Base-by-base conservation (phyloP, 2,113 vertebrate species). In the Albula glossodonta region DNA sequence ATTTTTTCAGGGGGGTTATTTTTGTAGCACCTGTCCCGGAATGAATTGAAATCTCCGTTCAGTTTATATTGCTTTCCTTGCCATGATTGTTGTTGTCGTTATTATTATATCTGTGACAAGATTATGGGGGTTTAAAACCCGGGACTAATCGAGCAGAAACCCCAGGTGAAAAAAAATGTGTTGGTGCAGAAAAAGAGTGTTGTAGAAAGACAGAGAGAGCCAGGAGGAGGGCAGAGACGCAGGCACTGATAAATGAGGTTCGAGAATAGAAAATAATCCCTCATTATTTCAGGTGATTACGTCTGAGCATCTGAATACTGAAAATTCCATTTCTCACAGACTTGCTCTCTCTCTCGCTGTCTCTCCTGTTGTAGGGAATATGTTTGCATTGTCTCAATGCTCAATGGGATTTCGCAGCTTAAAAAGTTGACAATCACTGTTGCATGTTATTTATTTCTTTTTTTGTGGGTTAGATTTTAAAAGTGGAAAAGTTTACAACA, bases 291-390 rank as follows among this genome's bases (percentile, higher is more conserved):
- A 25, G 80, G 50, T 53, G 51, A 52, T 25, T 51, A 25, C 50
- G 17, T 6, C 79, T 15, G 22, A 41, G 31, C 31, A 41, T 51
- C 13, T 52, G 7, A 8, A 9, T 41, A 41, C 31, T 41, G 31
- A n/a, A 81, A 25, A 81, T 81, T 81, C 19, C 15, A 51, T 81
- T 81, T 80, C 25, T 66, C 78, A 85, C 56, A 3, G 63, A 85
- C 80, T 80, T 53, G 9, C 25, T 51, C 22, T 56, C 9, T 12
- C 22, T 15, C 25, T 84, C 52, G n/a, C 51, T 74, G 53, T 12
- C 12, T 5, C 11, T 15, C 41, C 50, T 17, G 13, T 25, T 11
- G 48, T 78, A 56, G 50, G 70, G 25, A 25, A 84, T 74, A 51
- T 50, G 12, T 51, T 78, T 31, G 49, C 51, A 31, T 78, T 84